Evolutionary conservation across 2,888 invertebrate genomes (phyloP).

Genomic region (Eupithecia vulgata): DNA sequence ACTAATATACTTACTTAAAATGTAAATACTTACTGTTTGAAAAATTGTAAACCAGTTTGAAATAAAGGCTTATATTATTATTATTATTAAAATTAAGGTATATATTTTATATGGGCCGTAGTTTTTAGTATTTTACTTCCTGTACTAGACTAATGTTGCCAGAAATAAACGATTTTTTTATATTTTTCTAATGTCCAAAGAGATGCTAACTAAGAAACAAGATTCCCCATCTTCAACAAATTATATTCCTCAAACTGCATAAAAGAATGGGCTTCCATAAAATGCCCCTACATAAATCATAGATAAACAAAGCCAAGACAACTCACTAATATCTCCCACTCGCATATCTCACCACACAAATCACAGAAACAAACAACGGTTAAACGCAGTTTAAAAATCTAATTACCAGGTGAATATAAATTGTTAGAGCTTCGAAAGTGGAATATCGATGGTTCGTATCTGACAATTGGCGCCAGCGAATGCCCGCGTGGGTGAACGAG

Average conservation of each 20-base stretch:
- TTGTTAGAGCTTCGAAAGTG: slow-evolving; percentile 51
- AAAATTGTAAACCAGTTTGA: too few relatives aligned
- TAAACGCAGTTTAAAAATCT: slow-evolving; percentile 53
- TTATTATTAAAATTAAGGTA: too few relatives aligned
- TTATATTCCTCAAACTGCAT: background rate
- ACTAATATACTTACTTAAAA: too few relatives aligned
- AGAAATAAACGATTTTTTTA: too few relatives aligned
- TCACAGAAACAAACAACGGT: slow-evolving; percentile 43
- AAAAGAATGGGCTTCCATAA: slow-evolving; percentile 8
- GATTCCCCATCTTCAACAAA: background rate
- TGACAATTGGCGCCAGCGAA: slow-evolving; percentile 59
- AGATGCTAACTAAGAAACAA: background rate
- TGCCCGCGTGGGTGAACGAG: slow-evolving; percentile 70
- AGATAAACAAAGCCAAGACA: slow-evolving; percentile 14
- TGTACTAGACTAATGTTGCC: too few relatives aligned
- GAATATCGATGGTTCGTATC: slow-evolving; percentile 53
- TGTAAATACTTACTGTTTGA: too few relatives aligned
- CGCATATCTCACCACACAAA: slow-evolving; percentile 36
- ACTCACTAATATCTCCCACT: slow-evolving; percentile 24
- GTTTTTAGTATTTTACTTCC: too few relatives aligned
- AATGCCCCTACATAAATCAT: slow-evolving; percentile 20
- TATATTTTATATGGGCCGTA: too few relatives aligned
- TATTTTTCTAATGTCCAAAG: too few relatives aligned
- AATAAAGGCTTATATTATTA: too few relatives aligned
- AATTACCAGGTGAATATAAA: slow-evolving; percentile 55